phyloP scores from a whole-genome alignment of 2,113 vertebrate genomes.

The Heptranchias perlo region DNA sequence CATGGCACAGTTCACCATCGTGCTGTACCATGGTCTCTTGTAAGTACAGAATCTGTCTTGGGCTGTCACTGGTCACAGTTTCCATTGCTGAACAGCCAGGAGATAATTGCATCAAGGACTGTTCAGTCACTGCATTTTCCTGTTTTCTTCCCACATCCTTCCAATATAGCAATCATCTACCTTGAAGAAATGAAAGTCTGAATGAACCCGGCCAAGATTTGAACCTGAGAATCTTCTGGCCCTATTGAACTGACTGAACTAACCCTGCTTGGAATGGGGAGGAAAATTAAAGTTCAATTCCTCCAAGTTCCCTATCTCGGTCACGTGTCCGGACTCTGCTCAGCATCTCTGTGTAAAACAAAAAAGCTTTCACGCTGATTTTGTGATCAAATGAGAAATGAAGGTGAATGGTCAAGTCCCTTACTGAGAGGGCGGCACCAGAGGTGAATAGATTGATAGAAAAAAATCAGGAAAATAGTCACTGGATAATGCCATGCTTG shows the following conservation, averaged over 20 bases:
- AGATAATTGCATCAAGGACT: background rate
- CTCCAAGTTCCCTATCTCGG: background rate
- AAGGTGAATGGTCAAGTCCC: background rate
- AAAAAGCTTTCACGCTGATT: background rate
- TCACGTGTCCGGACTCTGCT: background rate
- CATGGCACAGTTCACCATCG: background rate
- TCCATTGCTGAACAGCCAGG: background rate
- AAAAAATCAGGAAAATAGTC: background rate
- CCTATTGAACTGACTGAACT: background rate
- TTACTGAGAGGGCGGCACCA: background rate
- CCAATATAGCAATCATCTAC: background rate
- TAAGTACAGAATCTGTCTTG: background rate
- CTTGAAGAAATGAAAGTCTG: background rate
- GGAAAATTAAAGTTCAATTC: background rate
- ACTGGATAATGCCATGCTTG: background rate
- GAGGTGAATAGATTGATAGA: background rate
- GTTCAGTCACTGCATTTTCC: background rate
- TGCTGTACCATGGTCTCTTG: background rate
- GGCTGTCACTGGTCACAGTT: background rate
- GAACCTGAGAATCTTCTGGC: background rate
- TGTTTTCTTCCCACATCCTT: background rate
- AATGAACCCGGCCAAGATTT: background rate
- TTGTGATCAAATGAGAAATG: background rate
- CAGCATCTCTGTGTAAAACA: background rate
- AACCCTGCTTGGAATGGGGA: background rate